Evolutionary conservation across 1,140 invertebrate genomes (phyloP).

Genomic region (Zelostemma sp.): DNA sequence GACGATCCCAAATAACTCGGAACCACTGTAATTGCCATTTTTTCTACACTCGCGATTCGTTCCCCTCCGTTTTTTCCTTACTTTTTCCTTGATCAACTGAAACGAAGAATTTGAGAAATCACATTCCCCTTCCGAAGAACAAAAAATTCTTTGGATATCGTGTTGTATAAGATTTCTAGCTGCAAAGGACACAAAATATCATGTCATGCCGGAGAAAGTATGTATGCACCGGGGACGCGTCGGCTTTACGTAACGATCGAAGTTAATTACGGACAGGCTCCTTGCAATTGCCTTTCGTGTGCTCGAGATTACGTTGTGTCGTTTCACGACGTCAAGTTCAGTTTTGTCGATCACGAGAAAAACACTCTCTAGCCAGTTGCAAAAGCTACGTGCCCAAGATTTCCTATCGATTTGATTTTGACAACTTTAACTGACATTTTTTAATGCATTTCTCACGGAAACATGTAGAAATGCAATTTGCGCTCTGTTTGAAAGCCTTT

Average conservation of each 20-base stretch:
- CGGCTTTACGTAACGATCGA: constrained; percentile 37
- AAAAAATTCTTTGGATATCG: background rate
- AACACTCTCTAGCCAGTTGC: too few relatives aligned
- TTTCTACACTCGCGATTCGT: background rate
- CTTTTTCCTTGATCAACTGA: background rate
- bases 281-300: constrained; percentile 31
- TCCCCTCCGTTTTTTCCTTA: background rate
- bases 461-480: too few relatives aligned
- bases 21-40: constrained; percentile 61
- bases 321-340: constrained; percentile 6
- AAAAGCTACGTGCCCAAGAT: too few relatives aligned
- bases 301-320: constrained; percentile 23
- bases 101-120: too few relatives aligned
- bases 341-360: too few relatives aligned
- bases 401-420: too few relatives aligned
- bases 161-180: background rate
- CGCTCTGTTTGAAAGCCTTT: too few relatives aligned
- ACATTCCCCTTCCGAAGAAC: too few relatives aligned
- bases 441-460: too few relatives aligned
- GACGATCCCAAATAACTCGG: constrained; percentile 65
- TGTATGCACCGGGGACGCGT: constrained; percentile 25
- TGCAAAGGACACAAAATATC: background rate
- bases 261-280: constrained; percentile 34
- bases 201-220: constrained; percentile 25
- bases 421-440: too few relatives aligned